Evolutionary conservation across 2,888 invertebrate genomes (phyloP), one percentile per base, ranked within the genome.

Genomic region (Himalopsyche tibetana): DNA sequence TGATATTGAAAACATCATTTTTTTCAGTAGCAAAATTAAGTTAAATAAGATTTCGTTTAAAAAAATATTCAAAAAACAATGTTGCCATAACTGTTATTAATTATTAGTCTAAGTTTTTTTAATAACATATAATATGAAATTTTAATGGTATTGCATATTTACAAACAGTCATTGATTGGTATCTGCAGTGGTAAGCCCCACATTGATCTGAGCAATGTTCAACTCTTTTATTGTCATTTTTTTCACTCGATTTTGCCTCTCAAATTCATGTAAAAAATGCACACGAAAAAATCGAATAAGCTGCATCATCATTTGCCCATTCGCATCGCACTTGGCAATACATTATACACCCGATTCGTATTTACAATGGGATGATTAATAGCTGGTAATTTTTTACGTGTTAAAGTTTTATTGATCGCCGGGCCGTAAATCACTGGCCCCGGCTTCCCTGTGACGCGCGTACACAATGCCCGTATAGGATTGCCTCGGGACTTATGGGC

Each of bases 361-460:
- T 85, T 86, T 85, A 85, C 85, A 88, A 88, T 88, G 84, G 83
- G 80, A 79, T 84, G 88, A 88, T 88, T 87, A 88, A 88, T 88
- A 74, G 86, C 84, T 51, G 85, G 88, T 87, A 87, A 87, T 88
- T 88, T 88, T 86, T 88, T 74, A 88, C 84, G 86, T 87, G 88
- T 86, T 83, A 69, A 74, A 85, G 42, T 85, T 86, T 88, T 86
- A 86, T 85, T 87, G 88, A 85, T 86, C 40, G 86, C 55, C 69
- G 82, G 81, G 80, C 80, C 56, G 85, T 79, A 84, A 84, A 69
- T 86, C 82, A 42, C 40, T 86, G 83, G n/a, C n/a, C 86, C 55
- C 36, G 63, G 83, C 45, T 55, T 19, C 87, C 82, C 82, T 55
- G 80, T 82, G 74, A 74, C 74, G 74, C 74, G 74, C 74, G 74